Evolutionary conservation across 2,888 invertebrate genomes (phyloP).

Genomic region (Papilio gigon): DNA sequence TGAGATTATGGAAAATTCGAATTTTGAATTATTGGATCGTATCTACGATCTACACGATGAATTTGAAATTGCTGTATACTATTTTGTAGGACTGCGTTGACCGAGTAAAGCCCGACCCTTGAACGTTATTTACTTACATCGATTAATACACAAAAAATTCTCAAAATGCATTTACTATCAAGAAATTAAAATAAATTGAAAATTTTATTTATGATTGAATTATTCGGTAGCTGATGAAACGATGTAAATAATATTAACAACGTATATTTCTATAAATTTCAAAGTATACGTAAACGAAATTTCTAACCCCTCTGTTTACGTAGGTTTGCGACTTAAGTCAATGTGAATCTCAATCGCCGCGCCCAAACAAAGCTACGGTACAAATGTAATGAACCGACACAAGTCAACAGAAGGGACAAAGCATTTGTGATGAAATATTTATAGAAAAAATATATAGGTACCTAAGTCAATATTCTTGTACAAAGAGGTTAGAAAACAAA

Average conservation of each 20-base stretch:
- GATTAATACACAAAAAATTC: not conserved
- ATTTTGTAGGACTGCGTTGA: not conserved
- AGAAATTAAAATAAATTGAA: not conserved
- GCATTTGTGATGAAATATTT: slow-evolving; percentile 53
- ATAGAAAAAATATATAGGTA: slow-evolving; percentile 60
- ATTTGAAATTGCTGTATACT: slow-evolving; percentile 35
- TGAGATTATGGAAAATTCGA: slow-evolving; percentile 30
- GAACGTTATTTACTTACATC: not conserved
- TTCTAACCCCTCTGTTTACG: slow-evolving; percentile 43
- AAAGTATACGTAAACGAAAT: slow-evolving; percentile 40
- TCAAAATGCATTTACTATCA: not conserved
- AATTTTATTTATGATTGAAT: not conserved
- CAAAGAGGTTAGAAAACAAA: slow-evolving; percentile 6
- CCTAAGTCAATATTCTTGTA: no score
- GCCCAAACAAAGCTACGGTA: slow-evolving; percentile 61
- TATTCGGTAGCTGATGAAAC: not conserved
- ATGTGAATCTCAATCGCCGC: slow-evolving; percentile 51
- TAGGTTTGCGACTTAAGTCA: slow-evolving; percentile 48
- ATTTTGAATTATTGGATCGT: slow-evolving; percentile 20
- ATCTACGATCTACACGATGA: slow-evolving; percentile 12
- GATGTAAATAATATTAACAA: slow-evolving; percentile 4
- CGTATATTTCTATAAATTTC: slow-evolving; percentile 7
- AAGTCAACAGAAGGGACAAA: slow-evolving; percentile 61
- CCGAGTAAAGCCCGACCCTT: not conserved
- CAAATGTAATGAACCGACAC: slow-evolving; percentile 70